Evolutionary conservation across 2,113 vertebrate genomes (phyloP).

Genomic region (Platysternon megacephalum): DNA sequence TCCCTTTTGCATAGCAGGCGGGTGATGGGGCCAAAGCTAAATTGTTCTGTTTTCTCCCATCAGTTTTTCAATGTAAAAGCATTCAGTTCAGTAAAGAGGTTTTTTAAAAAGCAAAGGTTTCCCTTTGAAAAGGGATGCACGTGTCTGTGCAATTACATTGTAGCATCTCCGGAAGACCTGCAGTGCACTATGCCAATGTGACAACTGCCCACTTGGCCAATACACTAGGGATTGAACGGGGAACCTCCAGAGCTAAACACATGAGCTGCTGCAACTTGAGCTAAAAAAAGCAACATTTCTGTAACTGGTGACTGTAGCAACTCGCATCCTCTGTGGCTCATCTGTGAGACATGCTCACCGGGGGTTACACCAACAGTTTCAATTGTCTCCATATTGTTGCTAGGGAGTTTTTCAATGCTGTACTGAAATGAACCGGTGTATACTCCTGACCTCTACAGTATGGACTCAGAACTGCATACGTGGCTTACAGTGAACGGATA

Average conservation of each 20-base stretch:
- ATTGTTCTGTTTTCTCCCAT: rapidly evolving
- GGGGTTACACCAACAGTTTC: too few relatives aligned
- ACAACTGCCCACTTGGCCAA: too few relatives aligned
- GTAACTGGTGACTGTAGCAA: too few relatives aligned
- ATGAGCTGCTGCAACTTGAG: too few relatives aligned
- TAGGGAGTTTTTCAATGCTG: not conserved
- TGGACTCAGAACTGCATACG: not conserved
- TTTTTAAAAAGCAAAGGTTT: rapidly evolving
- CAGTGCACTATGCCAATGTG: too few relatives aligned
- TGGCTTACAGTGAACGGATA: not conserved
- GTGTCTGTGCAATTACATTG: too few relatives aligned
- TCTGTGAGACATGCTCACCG: too few relatives aligned
- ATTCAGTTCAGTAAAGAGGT: not conserved
- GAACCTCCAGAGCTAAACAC: too few relatives aligned
- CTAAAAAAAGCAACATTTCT: too few relatives aligned
- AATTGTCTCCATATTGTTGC: not conserved
- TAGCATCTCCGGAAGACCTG: too few relatives aligned
- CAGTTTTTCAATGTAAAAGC: rapidly evolving
- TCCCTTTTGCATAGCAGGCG: not conserved
- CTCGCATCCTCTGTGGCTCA: too few relatives aligned
- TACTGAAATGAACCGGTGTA: not conserved
- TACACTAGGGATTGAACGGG: too few relatives aligned
- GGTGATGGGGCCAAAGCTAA: rapidly evolving
- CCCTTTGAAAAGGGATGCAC: not conserved
- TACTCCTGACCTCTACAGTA: not conserved